Base-by-base conservation (phyloP, 2,888 invertebrate genomes). In the Spisula subtruncata region DNA sequence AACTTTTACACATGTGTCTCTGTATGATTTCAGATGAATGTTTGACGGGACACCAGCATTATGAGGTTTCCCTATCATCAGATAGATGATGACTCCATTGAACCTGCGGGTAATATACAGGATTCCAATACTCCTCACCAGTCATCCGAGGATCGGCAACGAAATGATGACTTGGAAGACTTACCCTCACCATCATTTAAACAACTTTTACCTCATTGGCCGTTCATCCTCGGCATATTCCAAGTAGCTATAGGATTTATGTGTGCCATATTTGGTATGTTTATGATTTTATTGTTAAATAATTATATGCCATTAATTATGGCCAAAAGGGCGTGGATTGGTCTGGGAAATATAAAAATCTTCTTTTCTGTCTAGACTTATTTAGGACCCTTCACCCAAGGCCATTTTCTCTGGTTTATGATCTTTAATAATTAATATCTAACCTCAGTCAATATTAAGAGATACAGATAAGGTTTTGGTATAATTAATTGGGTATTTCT, bases 1-100 rank as follows among this genome's bases (percentile, higher is more conserved):
- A n/a, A n/a, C n/a, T n/a, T n/a, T n/a, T n/a, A n/a, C n/a, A n/a
- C n/a, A n/a, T n/a, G n/a, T n/a, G n/a, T n/a, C n/a, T 48, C 48
- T 48, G 25, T 60, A 60, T 60, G n/a, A 32, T 75, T 75, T 75
- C 35, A 75, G 75, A 32, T 75, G 75, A 75, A 14, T 10, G 20
- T 32, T 75, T 16, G 18, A 35, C 1, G 18, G 32, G 66, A 86
- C 25, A 25, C 5, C 20, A 71, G 1, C 32, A 80, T 20, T 6
- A 89, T 89, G 89, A 85, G 88, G 46, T 88, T 90, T 80, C 80
- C 90, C 8, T 90, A 90, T 51, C 86, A 80, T 46, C 86, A 85
- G 20, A 83, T 90, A 46, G 90, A 90, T 18, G 90, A 90, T 10
- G 86, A 83, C 35, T 56, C 83, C 12, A 56, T 86, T 18, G 88